Percentiles rank a stretch among this genome's conserved stretches.
Evolutionary conservation across 2,888 invertebrate genomes (phyloP).

Genomic region (Serripes groenlandicus): DNA sequence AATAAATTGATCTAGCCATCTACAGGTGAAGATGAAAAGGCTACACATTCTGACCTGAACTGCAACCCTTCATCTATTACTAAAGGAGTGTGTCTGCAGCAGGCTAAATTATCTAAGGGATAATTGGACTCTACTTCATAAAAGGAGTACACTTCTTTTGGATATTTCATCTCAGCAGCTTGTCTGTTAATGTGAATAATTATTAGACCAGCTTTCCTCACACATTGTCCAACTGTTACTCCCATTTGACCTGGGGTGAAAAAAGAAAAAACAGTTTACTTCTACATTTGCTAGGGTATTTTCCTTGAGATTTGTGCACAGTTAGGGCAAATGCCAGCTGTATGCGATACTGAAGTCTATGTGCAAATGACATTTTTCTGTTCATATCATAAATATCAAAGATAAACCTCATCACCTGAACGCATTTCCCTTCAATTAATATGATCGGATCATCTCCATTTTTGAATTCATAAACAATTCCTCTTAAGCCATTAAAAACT

Average conservation of each 20-base stretch:
- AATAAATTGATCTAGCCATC: too few species aligned
- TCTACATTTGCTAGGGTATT: not conserved
- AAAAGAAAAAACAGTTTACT: not conserved
- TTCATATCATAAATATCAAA: not conserved
- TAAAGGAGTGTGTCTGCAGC: not conserved
- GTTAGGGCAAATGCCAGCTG: not conserved
- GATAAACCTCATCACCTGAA: not conserved
- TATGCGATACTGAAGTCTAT: not conserved
- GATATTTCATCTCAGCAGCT: not conserved
- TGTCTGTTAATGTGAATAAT: not conserved
- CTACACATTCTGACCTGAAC: too few species aligned
- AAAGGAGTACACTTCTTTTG: not conserved
- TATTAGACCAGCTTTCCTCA: not conserved
- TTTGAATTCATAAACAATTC: not conserved
- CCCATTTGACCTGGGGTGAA: not conserved
- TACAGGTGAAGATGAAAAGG: too few species aligned
- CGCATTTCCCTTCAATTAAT: not conserved
- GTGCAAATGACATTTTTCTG: not conserved
- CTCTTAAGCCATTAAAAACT: not conserved
- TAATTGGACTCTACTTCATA: not conserved
- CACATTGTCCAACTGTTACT: not conserved
- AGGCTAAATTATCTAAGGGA: not conserved
- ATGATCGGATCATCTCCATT: not conserved
- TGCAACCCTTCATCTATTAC: too few species aligned
- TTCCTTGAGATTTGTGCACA: not conserved